A percentile compares a stretch with the other conserved stretches of the same genome.
These are phyloP conservation scores for Sus cebifrons DNA, from an alignment of 2,797 vertebrate species.

Conservation along the genomic window DNA sequence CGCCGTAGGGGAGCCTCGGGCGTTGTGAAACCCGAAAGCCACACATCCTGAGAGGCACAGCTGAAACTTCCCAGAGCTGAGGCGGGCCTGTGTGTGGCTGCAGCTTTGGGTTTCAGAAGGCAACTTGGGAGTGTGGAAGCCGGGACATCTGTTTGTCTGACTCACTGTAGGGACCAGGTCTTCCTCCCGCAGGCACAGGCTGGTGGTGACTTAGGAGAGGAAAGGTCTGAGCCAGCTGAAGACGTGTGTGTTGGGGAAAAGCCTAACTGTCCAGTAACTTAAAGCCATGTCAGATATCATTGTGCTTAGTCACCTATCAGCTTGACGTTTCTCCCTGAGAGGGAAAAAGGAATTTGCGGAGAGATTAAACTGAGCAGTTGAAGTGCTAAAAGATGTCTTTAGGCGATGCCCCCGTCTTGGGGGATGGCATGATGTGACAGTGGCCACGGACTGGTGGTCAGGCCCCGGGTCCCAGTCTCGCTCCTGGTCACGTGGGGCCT, in stretches of 20 bases:
- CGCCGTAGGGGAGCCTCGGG: neutral
- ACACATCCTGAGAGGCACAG: too few relatives aligned
- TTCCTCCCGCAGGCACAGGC: neutral
- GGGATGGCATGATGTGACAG: accelerated
- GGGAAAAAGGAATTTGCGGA: neutral
- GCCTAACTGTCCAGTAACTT: neutral
- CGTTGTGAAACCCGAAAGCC: neutral
- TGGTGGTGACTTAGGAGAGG: neutral
- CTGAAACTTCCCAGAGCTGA: neutral
- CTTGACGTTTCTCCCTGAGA: neutral
- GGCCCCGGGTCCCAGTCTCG: neutral
- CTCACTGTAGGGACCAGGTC: neutral
- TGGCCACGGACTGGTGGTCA: neutral
- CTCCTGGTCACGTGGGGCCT: neutral
- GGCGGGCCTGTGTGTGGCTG: accelerated
- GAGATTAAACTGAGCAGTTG: neutral
- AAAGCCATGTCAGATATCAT: neutral
- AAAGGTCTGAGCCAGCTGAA: neutral
- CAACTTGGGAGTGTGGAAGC: neutral
- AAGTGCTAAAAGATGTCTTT: neutral
- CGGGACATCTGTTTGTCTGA: neutral
- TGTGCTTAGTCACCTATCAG: neutral
- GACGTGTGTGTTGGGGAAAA: neutral
- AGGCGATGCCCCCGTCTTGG: neutral
- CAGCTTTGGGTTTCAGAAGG: neutral